phyloP scores from a whole-genome alignment of 2,888 invertebrate genomes.

The Argyresthia albistria region DNA sequence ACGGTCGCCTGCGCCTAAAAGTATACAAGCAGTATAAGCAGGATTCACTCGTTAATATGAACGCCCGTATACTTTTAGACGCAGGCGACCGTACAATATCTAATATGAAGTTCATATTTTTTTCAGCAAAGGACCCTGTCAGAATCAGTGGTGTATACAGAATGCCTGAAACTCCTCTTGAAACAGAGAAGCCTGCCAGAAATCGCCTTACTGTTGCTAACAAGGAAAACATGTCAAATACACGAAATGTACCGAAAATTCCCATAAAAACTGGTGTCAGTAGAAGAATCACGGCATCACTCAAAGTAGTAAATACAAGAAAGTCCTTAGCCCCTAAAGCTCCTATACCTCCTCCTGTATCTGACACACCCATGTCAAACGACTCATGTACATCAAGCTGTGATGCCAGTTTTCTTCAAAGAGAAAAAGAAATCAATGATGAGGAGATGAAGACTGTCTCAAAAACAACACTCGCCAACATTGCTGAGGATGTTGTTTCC shows the following conservation, averaged over 20 bases:
- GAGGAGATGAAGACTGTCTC: conserved; percentile 25
- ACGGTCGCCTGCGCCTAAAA: no score
- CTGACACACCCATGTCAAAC: conserved; percentile 40
- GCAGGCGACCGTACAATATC: neutral
- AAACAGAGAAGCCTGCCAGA: conserved; percentile 21
- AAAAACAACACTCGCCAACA: conserved; percentile 32
- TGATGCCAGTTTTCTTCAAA: conserved; percentile 52
- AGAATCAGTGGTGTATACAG: conserved; percentile 51
- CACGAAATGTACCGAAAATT: neutral
- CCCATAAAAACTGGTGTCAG: neutral
- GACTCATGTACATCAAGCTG: conserved; percentile 45
- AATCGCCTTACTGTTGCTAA: conserved; percentile 28
- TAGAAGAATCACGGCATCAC: neutral
- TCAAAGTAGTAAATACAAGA: neutral
- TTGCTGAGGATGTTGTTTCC: conserved; percentile 28
- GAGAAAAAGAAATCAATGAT: conserved; percentile 47
- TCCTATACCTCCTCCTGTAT: conserved; percentile 9
- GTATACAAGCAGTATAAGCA: no score
- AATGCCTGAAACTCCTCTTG: conserved; percentile 43
- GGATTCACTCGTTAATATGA: no score
- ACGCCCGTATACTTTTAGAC: no score
- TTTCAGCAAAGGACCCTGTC: conserved; percentile 27
- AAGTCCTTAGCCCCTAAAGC: neutral
- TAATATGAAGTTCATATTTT: conserved; percentile 1
- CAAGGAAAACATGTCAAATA: conserved; percentile 37